Evolutionary conservation across 2,797 vertebrate genomes (phyloP), one percentile per base, ranked within the genome.

Genomic region (Catostomus latipinnis): DNA sequence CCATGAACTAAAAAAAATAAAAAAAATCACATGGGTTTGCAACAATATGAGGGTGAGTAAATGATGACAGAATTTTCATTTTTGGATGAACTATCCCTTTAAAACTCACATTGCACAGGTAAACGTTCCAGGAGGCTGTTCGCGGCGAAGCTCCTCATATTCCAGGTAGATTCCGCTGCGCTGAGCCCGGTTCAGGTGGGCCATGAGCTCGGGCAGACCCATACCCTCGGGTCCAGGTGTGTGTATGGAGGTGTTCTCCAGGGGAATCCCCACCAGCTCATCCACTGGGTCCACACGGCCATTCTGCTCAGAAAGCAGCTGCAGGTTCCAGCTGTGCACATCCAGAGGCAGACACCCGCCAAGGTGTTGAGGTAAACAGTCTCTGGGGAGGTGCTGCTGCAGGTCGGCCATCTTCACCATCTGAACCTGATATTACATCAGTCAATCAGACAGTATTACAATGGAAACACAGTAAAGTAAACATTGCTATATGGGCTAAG

Each of bases 311-410:
- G 94, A 95, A 78, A 99, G 92, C 11, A 99, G 96, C 86, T 96
- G 94, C 90, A 96, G 95, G 91, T 98, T 99, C 96, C 96, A 97
- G 90, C 94, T 95, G 83, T 93, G 91, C 0, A 96, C 94, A 48
- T 98, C 97, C 86, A 98, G 92, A 46, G 95, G 95, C 81, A 99
- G 86, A 79, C 95, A 93, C 4, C 98, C 98, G 0, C 97, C 97
- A 0, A 99, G 94, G 88, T 97, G 96, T 89, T 98, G 96, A 0
- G 98, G 98, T 84, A 99, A 95, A 77, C 97, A 99, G 85, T 98
- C 96, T 83, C 94, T 92, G 81, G 98, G 97, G 7, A 99, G 94
- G 89, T 99, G 97, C 53, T 96, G 95, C 6, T 95, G 94, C 76
- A 99, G 93, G 81, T 99, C 97, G 0, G 93, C 91, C 90, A 96